These are phyloP conservation scores for Styela plicata DNA, from an alignment of 23 tunicate genomes.

Conservation along the genomic window DNA sequence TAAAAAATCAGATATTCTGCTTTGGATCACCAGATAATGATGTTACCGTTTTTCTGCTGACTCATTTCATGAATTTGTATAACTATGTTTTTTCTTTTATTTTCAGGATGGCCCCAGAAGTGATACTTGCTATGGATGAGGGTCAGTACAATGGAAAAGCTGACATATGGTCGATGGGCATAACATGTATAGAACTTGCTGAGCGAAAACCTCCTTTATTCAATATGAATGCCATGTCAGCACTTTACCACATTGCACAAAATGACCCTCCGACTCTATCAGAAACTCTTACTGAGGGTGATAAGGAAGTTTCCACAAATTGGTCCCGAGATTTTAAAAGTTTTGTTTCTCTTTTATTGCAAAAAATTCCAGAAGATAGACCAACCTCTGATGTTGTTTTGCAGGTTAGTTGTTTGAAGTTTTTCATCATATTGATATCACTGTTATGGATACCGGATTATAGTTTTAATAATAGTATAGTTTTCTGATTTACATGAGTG, in stretches of 20 bases:
- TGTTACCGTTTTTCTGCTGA: too few species aligned
- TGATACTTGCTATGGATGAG: constrained; percentile 96
- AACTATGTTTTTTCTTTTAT: too few species aligned
- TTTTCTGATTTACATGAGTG: too few species aligned
- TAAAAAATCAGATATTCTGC: too few species aligned
- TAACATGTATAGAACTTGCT: constrained; percentile 81
- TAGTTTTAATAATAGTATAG: too few species aligned
- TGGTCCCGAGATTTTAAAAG: constrained; percentile 87
- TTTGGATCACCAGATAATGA: too few species aligned
- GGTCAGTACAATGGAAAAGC: constrained; percentile 97
- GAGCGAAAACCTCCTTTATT: constrained; percentile 92
- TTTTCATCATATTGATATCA: too few species aligned
- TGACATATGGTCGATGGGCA: constrained; percentile 98
- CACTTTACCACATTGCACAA: constrained; percentile 92
- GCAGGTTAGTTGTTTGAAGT: constrained; percentile 47
- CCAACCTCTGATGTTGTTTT: constrained; percentile 75
- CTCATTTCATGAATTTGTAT: too few species aligned
- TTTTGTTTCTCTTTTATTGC: constrained; percentile 73
- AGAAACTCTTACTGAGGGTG: constrained; percentile 46
- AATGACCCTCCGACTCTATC: constrained; percentile 79
- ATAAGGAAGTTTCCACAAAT: constrained; percentile 29
- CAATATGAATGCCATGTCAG: constrained; percentile 98
- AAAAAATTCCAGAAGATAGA: constrained; percentile 83
- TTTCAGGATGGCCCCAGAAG: constrained; percentile 98
- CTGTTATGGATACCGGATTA: too few species aligned